Percentiles rank a stretch among this genome's conserved stretches.
phyloP scores from a whole-genome alignment of 2,888 invertebrate genomes.

The Neoscelio sp. region DNA sequence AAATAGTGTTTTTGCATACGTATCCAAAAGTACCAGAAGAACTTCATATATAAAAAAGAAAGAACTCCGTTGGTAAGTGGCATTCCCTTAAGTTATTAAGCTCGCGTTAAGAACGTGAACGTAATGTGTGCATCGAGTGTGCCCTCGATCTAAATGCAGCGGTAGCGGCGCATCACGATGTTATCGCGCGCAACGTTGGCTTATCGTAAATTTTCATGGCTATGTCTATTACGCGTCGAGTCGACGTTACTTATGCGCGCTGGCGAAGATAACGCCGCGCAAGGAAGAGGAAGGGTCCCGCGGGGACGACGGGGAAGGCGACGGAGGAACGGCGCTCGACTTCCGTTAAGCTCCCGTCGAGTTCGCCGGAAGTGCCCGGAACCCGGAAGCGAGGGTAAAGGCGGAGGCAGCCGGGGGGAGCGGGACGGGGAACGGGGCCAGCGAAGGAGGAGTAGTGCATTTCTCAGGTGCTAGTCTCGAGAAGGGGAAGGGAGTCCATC shows the following conservation, averaged over 20 bases:
- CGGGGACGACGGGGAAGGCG: conserved; percentile 38
- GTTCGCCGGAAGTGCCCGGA: conserved; percentile 77
- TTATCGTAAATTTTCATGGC: conserved; percentile 65
- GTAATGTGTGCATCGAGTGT: no score
- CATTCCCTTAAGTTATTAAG: no score
- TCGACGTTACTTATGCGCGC: conserved; percentile 57
- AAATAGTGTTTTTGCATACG: no score
- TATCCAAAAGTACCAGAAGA: no score
- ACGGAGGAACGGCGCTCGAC: conserved; percentile 53
- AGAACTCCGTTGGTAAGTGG: no score
- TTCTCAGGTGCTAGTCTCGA: conserved; percentile 63
- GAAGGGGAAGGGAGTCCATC: conserved; percentile 68
- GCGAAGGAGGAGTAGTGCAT: conserved; percentile 64
- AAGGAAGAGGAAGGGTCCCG: conserved; percentile 36
- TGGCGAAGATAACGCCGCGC: conserved; percentile 66
- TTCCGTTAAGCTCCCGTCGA: conserved; percentile 74
- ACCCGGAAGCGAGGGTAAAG: conserved; percentile 79
- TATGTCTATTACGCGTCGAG: conserved; percentile 58
- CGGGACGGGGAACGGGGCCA: conserved; percentile 48
- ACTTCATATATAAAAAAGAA: no score
- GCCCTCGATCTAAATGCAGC: conserved; percentile 33
- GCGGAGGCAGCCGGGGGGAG: conserved; percentile 75
- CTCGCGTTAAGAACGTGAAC: no score
- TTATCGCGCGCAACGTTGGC: conserved; percentile 52
- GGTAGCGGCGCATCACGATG: conserved; percentile 49